Evolutionary conservation across 1,140 invertebrate genomes (phyloP).

Genomic region (Holotrichia oblita): DNA sequence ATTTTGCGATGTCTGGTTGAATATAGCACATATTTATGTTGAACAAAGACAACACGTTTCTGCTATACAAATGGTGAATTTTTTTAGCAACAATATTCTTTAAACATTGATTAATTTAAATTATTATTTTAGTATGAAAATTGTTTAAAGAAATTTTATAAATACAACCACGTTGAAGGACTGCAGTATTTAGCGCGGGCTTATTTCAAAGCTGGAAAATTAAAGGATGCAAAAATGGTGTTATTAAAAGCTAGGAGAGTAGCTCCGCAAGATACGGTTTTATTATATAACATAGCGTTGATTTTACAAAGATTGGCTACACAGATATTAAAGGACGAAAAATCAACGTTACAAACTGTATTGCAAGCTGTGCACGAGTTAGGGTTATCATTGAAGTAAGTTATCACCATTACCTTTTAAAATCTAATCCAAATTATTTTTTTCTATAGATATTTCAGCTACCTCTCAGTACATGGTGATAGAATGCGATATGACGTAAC

Average conservation of each 20-base stretch:
- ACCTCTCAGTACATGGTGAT: constrained; percentile 82
- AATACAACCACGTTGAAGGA: constrained; percentile 93
- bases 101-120: constrained; percentile 21
- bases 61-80: constrained; percentile 94
- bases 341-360: constrained; percentile 88
- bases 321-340: constrained; percentile 93
- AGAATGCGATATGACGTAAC: constrained; percentile 84
- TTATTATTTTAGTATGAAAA: constrained; percentile 89
- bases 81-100: background rate
- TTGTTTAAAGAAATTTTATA: constrained; percentile 97
- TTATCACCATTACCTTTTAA: constrained; percentile 42
- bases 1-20: constrained; percentile 99
- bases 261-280: constrained; percentile 90
- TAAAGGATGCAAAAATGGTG: constrained; percentile 89
- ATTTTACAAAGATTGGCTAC: constrained; percentile 92
- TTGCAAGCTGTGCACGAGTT: constrained; percentile 93
- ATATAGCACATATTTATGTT: constrained; percentile 99
- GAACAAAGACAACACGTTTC: constrained; percentile 98
- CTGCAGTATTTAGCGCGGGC: constrained; percentile 95
- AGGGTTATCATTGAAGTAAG: constrained; percentile 87
- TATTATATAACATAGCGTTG: constrained; percentile 97
- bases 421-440: constrained; percentile 40
- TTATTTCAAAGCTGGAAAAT: constrained; percentile 90
- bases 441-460: constrained; percentile 80
- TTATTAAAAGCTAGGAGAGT: constrained; percentile 92